phyloP scores from a whole-genome alignment of 2,797 vertebrate species.

The Eulemur rubriventer region DNA sequence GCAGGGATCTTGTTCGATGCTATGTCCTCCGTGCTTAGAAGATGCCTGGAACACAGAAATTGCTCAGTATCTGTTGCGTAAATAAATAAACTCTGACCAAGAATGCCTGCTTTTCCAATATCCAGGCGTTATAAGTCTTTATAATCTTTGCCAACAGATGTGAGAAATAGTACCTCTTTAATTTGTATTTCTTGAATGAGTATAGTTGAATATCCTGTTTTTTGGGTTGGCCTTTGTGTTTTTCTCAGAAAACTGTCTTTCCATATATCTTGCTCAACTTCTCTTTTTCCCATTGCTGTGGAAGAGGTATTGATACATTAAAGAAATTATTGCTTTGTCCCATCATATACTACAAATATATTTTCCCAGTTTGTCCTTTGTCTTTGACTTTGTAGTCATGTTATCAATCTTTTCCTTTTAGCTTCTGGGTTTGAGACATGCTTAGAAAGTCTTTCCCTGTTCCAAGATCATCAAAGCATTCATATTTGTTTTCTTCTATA shows the following conservation, averaged over 20 bases:
- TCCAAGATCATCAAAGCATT: neutral
- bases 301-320: neutral
- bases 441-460: neutral
- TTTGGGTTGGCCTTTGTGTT: neutral
- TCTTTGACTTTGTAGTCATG: neutral
- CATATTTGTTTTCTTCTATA: neutral
- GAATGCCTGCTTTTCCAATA: neutral
- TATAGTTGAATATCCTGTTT: neutral
- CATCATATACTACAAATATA: neutral
- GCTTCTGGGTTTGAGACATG: neutral
- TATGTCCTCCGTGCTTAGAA: neutral
- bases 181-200: neutral
- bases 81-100: neutral
- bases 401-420: neutral
- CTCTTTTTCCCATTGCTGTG: neutral
- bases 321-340: neutral
- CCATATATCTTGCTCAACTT: neutral
- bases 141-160: neutral
- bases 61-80: neutral
- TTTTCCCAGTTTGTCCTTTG: neutral
- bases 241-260: neutral
- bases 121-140: neutral
- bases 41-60: neutral
- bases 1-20: neutral
- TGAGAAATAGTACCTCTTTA: neutral